phyloP scores from a whole-genome alignment of 2,113 vertebrate species.

The Etheostoma spectabile region DNA sequence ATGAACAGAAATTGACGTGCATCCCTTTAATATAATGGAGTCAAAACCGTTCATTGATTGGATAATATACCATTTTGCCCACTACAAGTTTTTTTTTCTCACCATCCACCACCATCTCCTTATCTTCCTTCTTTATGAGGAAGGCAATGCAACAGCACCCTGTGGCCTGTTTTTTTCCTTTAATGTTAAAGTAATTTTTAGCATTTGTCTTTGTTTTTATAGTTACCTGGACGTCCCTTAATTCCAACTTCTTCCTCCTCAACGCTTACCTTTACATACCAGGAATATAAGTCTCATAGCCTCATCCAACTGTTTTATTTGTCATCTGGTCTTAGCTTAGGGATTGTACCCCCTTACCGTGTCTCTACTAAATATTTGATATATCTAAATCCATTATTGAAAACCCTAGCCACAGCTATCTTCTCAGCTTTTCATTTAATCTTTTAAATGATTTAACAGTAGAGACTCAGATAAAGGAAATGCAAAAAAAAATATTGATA shows the following conservation, averaged over 20 bases:
- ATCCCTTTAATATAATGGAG: constrained; percentile 47
- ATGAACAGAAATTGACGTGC: constrained; percentile 33
- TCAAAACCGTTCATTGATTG: constrained; percentile 59
- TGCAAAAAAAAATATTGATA: constrained; percentile 69
- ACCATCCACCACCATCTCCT: not conserved
- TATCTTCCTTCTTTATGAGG: not conserved
- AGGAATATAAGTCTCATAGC: constrained; percentile 19
- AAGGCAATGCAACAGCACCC: constrained; percentile 44
- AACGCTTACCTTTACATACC: not conserved
- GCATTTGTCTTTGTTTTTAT: not conserved
- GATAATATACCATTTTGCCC: constrained; percentile 1
- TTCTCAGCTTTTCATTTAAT: constrained; percentile 74
- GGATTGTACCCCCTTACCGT: constrained; percentile 55
- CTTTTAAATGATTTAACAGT: constrained; percentile 74
- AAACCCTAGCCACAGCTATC: constrained; percentile 65
- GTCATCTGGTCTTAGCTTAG: constrained; percentile 57
- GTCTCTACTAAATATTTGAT: constrained; percentile 81
- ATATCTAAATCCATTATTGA: constrained; percentile 83
- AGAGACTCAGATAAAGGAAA: constrained; percentile 55
- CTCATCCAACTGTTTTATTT: constrained; percentile 68
- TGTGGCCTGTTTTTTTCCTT: constrained; percentile 10
- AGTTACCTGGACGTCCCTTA: constrained; percentile 7
- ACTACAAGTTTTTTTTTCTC: constrained; percentile 7
- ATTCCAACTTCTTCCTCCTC: constrained; percentile 2
- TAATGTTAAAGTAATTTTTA: constrained; percentile 24